A percentile compares a stretch with the other conserved stretches of the same genome.
Conservation (phyloP, 1,140 invertebrate genomes). For the Parasteatoda tepidariorum region DNA sequence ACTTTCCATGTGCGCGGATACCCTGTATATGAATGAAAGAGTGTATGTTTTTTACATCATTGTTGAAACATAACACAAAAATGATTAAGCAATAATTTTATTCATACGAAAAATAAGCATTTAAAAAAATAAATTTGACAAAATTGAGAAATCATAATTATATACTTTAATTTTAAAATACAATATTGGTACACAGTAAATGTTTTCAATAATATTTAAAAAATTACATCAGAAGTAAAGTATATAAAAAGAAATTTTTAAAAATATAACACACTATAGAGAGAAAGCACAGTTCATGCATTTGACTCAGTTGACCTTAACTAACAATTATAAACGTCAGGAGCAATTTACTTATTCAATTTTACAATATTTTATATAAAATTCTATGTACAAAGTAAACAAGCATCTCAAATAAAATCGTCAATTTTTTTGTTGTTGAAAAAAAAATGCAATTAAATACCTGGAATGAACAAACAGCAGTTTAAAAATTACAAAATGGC, state of each 20-base stretch:
- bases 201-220: conserved; percentile 49
- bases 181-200: conserved; percentile 46
- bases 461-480: background rate
- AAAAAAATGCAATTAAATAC: too few relatives aligned
- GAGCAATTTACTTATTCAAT: conserved; percentile 7
- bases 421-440: too few relatives aligned
- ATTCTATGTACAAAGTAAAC: conserved; percentile 57
- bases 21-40: too few relatives aligned
- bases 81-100: too few relatives aligned
- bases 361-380: conserved; percentile 29
- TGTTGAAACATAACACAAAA: too few relatives aligned
- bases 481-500: conserved; percentile 32
- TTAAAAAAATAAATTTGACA: too few relatives aligned
- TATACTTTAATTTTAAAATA: conserved; percentile 55
- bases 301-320: background rate
- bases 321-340: conserved; percentile 5
- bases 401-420: conserved; percentile 20
- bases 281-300: conserved; percentile 1
- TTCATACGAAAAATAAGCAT: too few relatives aligned
- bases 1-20: too few relatives aligned
- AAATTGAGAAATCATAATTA: too few relatives aligned
- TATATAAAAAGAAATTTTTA: conserved; percentile 45
- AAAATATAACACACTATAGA: conserved; percentile 40
- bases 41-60: too few relatives aligned
- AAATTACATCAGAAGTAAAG: conserved; percentile 52